phyloP scores from a whole-genome alignment of 2,113 vertebrate genomes.

The Mobula hypostoma region DNA sequence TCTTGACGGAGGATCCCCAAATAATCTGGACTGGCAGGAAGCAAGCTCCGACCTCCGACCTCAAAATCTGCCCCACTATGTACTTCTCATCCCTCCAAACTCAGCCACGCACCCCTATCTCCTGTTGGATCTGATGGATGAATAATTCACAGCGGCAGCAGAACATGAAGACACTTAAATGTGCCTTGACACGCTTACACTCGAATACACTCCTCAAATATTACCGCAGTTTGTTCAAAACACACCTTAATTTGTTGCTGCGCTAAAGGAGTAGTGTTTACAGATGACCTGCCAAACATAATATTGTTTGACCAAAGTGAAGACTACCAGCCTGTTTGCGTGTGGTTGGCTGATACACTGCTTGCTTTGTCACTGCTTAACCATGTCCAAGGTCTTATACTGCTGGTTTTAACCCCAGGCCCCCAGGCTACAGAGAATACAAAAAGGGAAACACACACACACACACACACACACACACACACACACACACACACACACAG shows the following conservation, averaged over 20 bases:
- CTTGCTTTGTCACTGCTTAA: not conserved
- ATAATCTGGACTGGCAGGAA: not conserved
- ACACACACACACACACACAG: no score
- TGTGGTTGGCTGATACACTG: slow-evolving; percentile 9
- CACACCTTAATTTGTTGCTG: slow-evolving; percentile 29
- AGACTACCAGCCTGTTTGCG: slow-evolving; percentile 22
- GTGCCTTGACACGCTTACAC: not conserved
- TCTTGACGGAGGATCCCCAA: not conserved
- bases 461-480: not conserved
- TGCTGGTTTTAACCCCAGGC: not conserved
- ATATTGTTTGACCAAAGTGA: slow-evolving; percentile 1
- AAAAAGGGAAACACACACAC: slow-evolving; percentile 23
- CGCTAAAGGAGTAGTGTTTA: not conserved
- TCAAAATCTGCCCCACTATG: not conserved
- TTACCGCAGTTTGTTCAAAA: not conserved
- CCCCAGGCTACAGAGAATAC: not conserved
- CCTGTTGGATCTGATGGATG: not conserved
- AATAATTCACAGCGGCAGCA: not conserved
- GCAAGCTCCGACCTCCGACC: no score
- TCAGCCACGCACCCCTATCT: not conserved
- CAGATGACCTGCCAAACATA: slow-evolving; percentile 23
- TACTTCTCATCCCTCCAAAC: not conserved
- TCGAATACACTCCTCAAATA: slow-evolving; percentile 18
- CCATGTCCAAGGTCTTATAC: slow-evolving; percentile 4
- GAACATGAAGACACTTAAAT: not conserved